Percentiles rank a stretch among this genome's conserved stretches.
Conservation (phyloP, 2,888 invertebrate genomes). For the Crepidodera aurea region DNA sequence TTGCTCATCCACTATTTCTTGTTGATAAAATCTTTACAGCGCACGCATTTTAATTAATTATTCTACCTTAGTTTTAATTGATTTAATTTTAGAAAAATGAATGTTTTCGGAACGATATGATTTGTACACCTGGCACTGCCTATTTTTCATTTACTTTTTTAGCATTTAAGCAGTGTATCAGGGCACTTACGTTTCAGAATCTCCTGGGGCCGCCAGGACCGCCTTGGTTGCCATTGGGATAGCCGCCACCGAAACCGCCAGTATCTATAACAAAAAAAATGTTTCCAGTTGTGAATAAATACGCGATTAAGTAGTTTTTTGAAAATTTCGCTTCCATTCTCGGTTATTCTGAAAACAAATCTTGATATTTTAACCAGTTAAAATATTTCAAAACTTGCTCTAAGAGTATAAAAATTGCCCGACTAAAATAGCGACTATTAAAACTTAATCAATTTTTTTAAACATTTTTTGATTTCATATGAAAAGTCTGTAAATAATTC, state of each 20-base stretch:
- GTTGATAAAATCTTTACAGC: neutral
- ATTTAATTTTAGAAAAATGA: neutral
- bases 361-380: too few relatives aligned
- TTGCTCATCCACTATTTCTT: too few relatives aligned
- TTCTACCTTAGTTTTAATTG: neutral
- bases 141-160: slow-evolving; percentile 33
- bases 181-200: slow-evolving; percentile 57
- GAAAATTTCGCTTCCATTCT: too few relatives aligned
- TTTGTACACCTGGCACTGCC: slow-evolving; percentile 45
- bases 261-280: slow-evolving; percentile 45
- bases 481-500: too few relatives aligned
- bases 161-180: slow-evolving; percentile 41
- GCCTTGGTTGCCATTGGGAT: slow-evolving; percentile 56
- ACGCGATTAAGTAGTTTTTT: too few relatives aligned
- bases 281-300: neutral
- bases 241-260: slow-evolving; percentile 59
- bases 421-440: too few relatives aligned
- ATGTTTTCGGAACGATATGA: slow-evolving; percentile 22
- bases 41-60: neutral
- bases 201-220: slow-evolving; percentile 57
- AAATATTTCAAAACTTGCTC: too few relatives aligned
- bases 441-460: too few relatives aligned
- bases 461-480: too few relatives aligned
- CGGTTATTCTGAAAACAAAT: too few relatives aligned
- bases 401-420: too few relatives aligned